A percentile compares a stretch with the other conserved stretches of the same genome.
Conservation (phyloP, 2,888 invertebrate genomes). For the Stenotaenia linearis region DNA sequence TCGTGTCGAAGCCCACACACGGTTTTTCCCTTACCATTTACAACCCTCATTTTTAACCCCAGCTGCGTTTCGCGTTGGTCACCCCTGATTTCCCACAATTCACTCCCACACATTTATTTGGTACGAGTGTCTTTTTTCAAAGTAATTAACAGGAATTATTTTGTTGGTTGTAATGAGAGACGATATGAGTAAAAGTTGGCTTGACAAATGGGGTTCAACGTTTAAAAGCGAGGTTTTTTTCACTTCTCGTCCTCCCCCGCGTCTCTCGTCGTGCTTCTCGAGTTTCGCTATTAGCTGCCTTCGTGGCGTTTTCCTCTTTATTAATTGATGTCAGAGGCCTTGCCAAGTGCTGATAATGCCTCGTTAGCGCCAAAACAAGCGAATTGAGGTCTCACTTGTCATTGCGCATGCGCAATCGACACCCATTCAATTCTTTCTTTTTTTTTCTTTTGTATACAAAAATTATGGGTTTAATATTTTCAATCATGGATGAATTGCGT, state of each 20-base stretch:
- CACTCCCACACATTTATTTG: neutral
- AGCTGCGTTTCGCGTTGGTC: neutral
- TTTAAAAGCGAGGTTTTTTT: neutral
- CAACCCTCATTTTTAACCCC: neutral
- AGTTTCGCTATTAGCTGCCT: slow-evolving; percentile 11
- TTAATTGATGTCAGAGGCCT: slow-evolving; percentile 15
- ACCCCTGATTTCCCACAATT: neutral
- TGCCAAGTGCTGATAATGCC: slow-evolving; percentile 15
- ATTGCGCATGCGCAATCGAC: neutral
- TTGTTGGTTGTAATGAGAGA: neutral
- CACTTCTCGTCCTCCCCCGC: neutral
- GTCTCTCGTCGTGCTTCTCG: slow-evolving; percentile 4
- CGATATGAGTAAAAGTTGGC: neutral
- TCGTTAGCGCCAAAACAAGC: slow-evolving; percentile 15
- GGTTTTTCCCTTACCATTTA: neutral
- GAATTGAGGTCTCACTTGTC: neutral
- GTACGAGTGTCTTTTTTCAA: neutral
- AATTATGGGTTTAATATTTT: neutral
- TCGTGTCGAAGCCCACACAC: slow-evolving; percentile 15
- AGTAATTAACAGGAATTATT: neutral
- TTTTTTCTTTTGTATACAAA: neutral
- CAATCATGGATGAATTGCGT: too few relatives aligned
- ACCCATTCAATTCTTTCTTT: neutral
- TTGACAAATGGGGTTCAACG: slow-evolving; percentile 1
- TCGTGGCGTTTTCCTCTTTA: slow-evolving; percentile 11